Conservation (phyloP, 2,797 vertebrate genomes). For the Tragopan temminckii region DNA sequence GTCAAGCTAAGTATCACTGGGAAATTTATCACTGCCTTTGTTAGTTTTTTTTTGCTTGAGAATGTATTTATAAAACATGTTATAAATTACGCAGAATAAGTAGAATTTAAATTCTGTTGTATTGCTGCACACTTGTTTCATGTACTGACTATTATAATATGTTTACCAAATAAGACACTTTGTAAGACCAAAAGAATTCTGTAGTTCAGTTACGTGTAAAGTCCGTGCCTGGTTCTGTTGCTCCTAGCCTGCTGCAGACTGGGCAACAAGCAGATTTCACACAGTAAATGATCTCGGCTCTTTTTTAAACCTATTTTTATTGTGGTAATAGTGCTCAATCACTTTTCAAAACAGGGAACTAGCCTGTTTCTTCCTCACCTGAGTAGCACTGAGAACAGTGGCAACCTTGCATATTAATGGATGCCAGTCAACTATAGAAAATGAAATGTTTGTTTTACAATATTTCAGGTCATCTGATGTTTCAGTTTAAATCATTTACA, state of each 20-base stretch:
- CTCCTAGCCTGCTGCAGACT: fast-evolving
- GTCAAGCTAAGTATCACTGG: not conserved
- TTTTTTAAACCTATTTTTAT: not conserved
- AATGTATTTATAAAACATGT: not conserved
- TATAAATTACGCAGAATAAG: not conserved
- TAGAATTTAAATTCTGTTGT: not conserved
- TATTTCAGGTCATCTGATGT: not conserved
- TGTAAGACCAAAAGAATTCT: not conserved
- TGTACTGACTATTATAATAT: not conserved
- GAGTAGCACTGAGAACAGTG: not conserved
- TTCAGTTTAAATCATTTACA: not conserved
- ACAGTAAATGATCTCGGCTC: not conserved
- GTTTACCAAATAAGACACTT: not conserved
- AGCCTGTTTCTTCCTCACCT: not conserved
- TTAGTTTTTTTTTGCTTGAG: not conserved
- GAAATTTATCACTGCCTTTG: not conserved
- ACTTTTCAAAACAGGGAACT: not conserved
- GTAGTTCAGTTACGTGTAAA: not conserved
- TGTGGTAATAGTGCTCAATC: not conserved
- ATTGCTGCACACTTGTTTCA: not conserved
- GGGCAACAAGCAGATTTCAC: not conserved
- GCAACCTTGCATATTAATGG: not conserved
- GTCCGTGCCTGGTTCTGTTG: not conserved
- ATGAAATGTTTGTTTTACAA: not conserved
- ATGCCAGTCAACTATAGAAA: not conserved